A percentile compares a stretch with the other conserved stretches of the same genome.
Evolutionary conservation across 2,797 vertebrate species (phyloP).

Genomic region (Sebastes taczanowskii): DNA sequence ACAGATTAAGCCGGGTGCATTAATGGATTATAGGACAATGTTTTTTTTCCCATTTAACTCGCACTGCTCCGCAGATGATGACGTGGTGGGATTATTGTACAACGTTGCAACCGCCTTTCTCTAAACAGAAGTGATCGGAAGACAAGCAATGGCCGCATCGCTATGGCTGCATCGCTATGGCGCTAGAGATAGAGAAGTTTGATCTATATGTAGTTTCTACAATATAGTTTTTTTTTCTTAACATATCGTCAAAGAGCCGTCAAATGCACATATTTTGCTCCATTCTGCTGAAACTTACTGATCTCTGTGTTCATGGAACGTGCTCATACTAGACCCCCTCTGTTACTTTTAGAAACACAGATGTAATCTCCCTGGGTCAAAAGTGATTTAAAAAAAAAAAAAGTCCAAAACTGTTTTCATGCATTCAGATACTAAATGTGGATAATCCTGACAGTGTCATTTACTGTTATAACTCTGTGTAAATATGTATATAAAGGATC

Average conservation of each 20-base stretch:
- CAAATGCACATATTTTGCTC: not conserved
- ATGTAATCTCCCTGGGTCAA: constrained; percentile 51
- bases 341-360: constrained; percentile 43
- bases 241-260: not conserved
- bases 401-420: constrained; percentile 12
- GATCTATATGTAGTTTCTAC: not conserved
- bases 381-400: constrained; percentile 21
- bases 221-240: not conserved
- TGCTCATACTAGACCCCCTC: constrained; percentile 10
- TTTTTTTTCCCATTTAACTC: constrained; percentile 67
- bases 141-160: not conserved
- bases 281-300: not conserved
- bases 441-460: constrained; percentile 44
- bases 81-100: constrained; percentile 66
- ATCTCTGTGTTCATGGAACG: not conserved
- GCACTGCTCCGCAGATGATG: constrained; percentile 48
- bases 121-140: constrained; percentile 35
- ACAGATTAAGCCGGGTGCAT: constrained; percentile 80
- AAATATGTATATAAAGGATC: constrained; percentile 10
- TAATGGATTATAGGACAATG: constrained; percentile 80
- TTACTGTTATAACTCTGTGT: constrained; percentile 13
- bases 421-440: constrained; percentile 26
- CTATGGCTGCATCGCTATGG: not conserved
- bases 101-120: constrained; percentile 40
- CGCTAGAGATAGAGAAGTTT: constrained; percentile 1